These are phyloP conservation scores for Malurus melanocephalus DNA, from an alignment of 2,113 vertebrate species.

Conservation along the genomic window DNA sequence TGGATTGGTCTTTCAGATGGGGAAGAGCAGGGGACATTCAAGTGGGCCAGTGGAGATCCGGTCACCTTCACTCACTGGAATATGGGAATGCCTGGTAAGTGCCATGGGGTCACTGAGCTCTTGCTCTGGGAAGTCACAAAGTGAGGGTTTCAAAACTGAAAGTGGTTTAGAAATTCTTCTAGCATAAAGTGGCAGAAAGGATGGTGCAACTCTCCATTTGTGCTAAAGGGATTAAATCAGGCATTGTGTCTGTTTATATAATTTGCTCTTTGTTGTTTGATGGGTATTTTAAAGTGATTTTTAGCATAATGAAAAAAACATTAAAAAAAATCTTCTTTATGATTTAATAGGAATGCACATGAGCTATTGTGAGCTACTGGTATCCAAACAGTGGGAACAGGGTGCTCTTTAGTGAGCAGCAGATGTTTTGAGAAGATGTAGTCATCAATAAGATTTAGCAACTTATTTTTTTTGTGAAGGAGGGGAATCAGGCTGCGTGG, in stretches of 20 bases:
- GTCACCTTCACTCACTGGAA: slow-evolving; percentile 91
- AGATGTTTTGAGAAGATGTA: neutral
- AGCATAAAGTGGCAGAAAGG: neutral
- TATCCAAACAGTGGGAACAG: neutral
- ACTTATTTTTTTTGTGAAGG: slow-evolving; percentile 68
- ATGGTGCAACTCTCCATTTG: neutral
- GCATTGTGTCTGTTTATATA: neutral
- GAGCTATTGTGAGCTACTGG: neutral
- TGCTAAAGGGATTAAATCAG: neutral
- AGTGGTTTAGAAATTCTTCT: neutral
- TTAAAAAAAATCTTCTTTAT: neutral
- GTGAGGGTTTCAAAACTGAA: neutral
- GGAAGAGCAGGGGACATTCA: slow-evolving; percentile 71
- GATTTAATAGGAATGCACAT: neutral
- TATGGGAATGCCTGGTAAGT: slow-evolving; percentile 86
- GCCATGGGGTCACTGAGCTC: neutral
- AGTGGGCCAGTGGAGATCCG: slow-evolving; percentile 71
- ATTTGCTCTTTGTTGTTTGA: neutral
- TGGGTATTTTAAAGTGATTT: neutral
- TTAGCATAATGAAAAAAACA: neutral
- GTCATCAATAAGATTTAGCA: neutral
- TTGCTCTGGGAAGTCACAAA: neutral
- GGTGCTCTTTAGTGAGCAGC: neutral
- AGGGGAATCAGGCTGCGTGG: slow-evolving; percentile 84
- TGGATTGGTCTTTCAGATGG: slow-evolving; percentile 89